Percentiles rank a stretch among this genome's conserved stretches.
Evolutionary conservation across 1,140 invertebrate species (phyloP).

Genomic region (Drosophila sulfurigaster): DNA sequence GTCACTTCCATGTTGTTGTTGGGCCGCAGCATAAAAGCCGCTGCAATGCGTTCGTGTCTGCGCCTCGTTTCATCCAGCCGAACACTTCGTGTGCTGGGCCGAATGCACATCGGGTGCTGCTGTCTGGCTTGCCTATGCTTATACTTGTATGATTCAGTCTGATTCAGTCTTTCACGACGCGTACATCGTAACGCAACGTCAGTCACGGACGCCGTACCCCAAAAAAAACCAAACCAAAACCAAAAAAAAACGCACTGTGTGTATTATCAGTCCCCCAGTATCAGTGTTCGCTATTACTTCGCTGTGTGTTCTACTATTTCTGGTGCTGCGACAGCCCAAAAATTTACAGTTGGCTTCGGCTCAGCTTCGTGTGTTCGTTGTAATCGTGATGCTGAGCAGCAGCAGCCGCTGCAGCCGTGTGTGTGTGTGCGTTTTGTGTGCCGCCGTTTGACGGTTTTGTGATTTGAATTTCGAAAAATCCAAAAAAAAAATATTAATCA

Average conservation of each 20-base stretch:
- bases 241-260: conserved; percentile 1
- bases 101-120: conserved; percentile 11
- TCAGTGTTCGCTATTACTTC: conserved; percentile 8
- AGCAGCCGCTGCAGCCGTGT: not conserved
- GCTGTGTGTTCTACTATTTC: not conserved
- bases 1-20: conserved; percentile 26
- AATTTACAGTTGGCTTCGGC: conserved; percentile 43
- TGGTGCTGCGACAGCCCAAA: conserved; percentile 9
- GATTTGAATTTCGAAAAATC: conserved; percentile 42
- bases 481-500: conserved; percentile 31
- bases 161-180: conserved; percentile 54
- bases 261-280: conserved; percentile 16
- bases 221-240: not conserved
- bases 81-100: conserved; percentile 11
- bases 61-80: not conserved
- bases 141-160: conserved; percentile 45
- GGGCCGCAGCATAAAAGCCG: conserved; percentile 32
- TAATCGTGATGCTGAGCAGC: conserved; percentile 45
- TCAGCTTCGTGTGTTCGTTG: conserved; percentile 13
- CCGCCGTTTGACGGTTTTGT: conserved; percentile 52
- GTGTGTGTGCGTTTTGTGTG: conserved; percentile 23
- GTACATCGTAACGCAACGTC: conserved; percentile 48
- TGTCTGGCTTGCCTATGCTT: conserved; percentile 14
- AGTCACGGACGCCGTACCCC: conserved; percentile 53
- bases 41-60: conserved; percentile 32